Evolutionary conservation across 2,888 invertebrate species (phyloP).

Genomic region (Nymphalis c-album): DNA sequence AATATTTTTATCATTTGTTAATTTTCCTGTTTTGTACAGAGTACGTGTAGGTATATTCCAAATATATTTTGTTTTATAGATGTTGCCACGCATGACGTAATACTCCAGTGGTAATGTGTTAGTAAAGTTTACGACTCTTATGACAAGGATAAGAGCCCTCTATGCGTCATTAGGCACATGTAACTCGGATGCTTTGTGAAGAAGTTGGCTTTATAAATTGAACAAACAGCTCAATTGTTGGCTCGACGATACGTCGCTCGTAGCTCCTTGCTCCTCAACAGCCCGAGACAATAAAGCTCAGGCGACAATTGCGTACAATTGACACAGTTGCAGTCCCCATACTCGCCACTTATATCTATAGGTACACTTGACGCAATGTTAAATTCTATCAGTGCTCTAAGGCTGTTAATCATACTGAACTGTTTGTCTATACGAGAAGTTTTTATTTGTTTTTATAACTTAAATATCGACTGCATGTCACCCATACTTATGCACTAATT

Average conservation of each 20-base stretch:
- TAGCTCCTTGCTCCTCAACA: slow-evolving; percentile 22
- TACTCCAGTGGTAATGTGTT: slow-evolving; percentile 21
- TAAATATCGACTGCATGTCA: too few relatives aligned
- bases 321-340: slow-evolving; percentile 34
- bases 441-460: too few relatives aligned
- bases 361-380: slow-evolving; percentile 1
- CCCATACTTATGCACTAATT: too few relatives aligned
- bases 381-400: not conserved
- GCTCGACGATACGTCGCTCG: slow-evolving; percentile 27
- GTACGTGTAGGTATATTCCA: not conserved
- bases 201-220: slow-evolving; percentile 38
- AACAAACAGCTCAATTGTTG: slow-evolving; percentile 40
- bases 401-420: not conserved
- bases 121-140: slow-evolving; percentile 33
- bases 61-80: not conserved
- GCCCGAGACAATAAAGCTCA: slow-evolving; percentile 35
- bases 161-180: slow-evolving; percentile 37
- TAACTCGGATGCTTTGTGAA: slow-evolving; percentile 33
- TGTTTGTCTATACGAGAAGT: not conserved
- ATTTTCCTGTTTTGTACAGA: slow-evolving; percentile 1
- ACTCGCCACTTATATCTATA: slow-evolving; percentile 16
- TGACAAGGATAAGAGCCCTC: slow-evolving; percentile 32
- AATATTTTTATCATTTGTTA: not conserved
- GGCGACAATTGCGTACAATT: slow-evolving; percentile 37
- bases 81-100: slow-evolving; percentile 11